These are phyloP conservation scores for Eolophus roseicapilla DNA, from an alignment of 2,113 vertebrate genomes.

Conservation along the genomic window DNA sequence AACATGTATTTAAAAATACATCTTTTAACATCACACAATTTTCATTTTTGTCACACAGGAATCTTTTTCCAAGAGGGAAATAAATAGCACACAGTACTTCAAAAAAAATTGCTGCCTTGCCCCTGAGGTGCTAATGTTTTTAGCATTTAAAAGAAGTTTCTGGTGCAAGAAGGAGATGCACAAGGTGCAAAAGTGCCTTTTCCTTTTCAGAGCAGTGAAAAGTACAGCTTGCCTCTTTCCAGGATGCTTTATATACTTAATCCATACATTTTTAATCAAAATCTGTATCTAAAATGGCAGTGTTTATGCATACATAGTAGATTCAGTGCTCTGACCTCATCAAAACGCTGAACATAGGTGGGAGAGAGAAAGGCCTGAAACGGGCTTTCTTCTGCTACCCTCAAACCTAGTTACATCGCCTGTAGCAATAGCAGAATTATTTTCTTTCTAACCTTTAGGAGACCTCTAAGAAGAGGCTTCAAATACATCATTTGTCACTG, in stretches of 20 bases:
- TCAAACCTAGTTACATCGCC: constrained; percentile 27
- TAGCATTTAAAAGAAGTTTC: constrained; percentile 69
- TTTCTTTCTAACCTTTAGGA: constrained; percentile 11
- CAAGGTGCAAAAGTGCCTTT: constrained; percentile 72
- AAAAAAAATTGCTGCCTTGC: constrained; percentile 67
- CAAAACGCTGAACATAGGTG: background rate
- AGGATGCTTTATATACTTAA: constrained; percentile 17
- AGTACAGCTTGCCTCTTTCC: constrained; percentile 48
- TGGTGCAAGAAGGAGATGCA: constrained; percentile 74
- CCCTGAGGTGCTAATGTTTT: constrained; percentile 75
- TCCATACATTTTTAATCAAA: constrained; percentile 46
- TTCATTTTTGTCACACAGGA: constrained; percentile 66
- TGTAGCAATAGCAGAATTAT: constrained; percentile 48
- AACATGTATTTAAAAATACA: constrained; percentile 66
- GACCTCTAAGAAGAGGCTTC: constrained; percentile 26
- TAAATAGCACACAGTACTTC: constrained; percentile 69
- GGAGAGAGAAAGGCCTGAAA: constrained; percentile 56
- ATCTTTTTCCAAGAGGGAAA: constrained; percentile 62
- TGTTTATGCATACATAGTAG: constrained; percentile 45
- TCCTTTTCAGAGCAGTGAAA: constrained; percentile 62
- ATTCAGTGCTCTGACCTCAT: constrained; percentile 64
- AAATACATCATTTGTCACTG: constrained; percentile 32
- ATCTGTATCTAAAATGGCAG: constrained; percentile 60
- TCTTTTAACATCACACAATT: constrained; percentile 59
- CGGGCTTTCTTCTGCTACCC: constrained; percentile 11